Percentiles rank a stretch among this genome's conserved stretches.
Conservation (phyloP, 2,888 invertebrate genomes). For the Perdita meconis region DNA sequence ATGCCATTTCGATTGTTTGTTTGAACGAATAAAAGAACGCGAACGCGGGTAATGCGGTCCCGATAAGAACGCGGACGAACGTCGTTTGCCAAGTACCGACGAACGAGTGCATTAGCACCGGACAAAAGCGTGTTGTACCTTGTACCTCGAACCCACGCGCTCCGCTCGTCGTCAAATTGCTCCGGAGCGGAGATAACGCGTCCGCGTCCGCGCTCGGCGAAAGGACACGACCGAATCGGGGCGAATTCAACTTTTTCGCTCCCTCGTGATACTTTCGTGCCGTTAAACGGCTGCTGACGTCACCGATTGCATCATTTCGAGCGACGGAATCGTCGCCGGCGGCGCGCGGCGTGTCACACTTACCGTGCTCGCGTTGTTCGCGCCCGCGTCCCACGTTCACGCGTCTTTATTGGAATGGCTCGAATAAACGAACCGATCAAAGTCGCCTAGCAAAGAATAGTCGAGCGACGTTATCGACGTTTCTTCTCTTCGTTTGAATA, state of each 20-base stretch:
- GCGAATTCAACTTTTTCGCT: neutral
- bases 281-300: constrained; percentile 48
- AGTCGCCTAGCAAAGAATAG: neutral
- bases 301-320: constrained; percentile 47
- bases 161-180: neutral
- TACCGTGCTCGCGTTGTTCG: too few relatives aligned
- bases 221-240: neutral
- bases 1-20: too few relatives aligned
- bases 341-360: constrained; percentile 36
- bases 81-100: neutral
- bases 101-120: neutral
- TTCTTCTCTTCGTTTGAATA: too few relatives aligned
- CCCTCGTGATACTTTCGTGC: constrained; percentile 1
- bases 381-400: constrained; percentile 11
- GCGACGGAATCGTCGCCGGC: constrained; percentile 28
- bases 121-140: neutral
- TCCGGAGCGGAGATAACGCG: neutral
- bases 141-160: neutral
- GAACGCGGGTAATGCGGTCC: neutral
- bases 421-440: constrained; percentile 20
- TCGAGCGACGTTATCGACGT: too few relatives aligned
- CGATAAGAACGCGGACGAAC: constrained; percentile 3
- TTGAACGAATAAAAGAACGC: constrained; percentile 9
- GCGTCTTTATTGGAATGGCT: neutral
- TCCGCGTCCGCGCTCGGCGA: neutral